Evolutionary conservation across 1,140 invertebrate species (phyloP).

Genomic region (Drosophila ercepeae): DNA sequence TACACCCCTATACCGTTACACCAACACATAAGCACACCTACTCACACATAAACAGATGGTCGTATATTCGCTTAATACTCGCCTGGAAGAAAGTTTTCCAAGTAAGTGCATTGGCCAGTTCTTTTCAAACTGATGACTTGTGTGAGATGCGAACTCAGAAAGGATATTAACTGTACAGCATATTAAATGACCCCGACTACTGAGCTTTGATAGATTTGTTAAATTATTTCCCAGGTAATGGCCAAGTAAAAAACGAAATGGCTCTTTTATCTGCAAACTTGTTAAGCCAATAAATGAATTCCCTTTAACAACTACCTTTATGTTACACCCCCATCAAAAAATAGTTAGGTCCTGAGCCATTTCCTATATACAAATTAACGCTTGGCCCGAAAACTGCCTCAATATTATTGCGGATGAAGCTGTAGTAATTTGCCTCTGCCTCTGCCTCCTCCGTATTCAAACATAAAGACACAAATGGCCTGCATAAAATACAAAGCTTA

Average conservation of each 20-base stretch:
- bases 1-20: conserved; percentile 11
- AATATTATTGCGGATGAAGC: conserved; percentile 33
- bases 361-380: conserved; percentile 24
- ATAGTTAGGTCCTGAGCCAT: not conserved
- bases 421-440: not conserved
- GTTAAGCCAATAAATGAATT: not conserved
- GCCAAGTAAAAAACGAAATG: too few relatives aligned
- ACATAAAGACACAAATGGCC: conserved; percentile 45
- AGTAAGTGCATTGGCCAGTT: conserved; percentile 51
- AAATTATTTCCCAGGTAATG: too few relatives aligned
- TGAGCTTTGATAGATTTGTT: too few relatives aligned
- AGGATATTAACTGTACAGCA: not conserved
- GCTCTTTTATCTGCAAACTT: not conserved
- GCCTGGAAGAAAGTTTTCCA: conserved; percentile 26
- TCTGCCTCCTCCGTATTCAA: not conserved
- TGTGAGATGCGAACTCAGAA: conserved; percentile 8
- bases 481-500: conserved; percentile 67
- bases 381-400: conserved; percentile 19
- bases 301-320: not conserved
- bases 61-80: conserved; percentile 33
- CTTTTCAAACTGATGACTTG: conserved; percentile 14
- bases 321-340: not conserved
- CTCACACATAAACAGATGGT: not conserved
- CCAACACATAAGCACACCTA: not conserved
- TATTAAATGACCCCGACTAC: not conserved